Evolutionary conservation across 2,888 invertebrate genomes (phyloP).

Genomic region (Cataglyphis albicans): DNA sequence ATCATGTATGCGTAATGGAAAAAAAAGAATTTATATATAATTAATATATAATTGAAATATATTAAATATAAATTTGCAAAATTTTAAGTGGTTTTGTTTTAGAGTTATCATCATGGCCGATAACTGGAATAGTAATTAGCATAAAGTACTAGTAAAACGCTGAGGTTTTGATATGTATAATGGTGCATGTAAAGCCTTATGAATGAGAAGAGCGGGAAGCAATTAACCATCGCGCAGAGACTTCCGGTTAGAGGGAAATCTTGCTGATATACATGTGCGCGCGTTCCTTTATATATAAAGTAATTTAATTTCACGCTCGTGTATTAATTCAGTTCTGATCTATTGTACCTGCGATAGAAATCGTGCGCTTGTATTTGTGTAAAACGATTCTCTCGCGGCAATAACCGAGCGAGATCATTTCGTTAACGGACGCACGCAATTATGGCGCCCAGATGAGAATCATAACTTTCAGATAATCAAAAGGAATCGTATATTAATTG

Average conservation of each 20-base stretch:
- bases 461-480: slow-evolving; percentile 27
- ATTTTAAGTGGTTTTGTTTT: background rate
- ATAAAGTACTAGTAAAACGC: background rate
- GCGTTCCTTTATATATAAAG: slow-evolving; percentile 8
- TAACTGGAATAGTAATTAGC: slow-evolving; percentile 31
- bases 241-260: slow-evolving; percentile 12
- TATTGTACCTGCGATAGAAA: slow-evolving; percentile 41
- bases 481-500: slow-evolving; percentile 5
- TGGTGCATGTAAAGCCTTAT: slow-evolving; percentile 32
- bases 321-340: slow-evolving; percentile 59
- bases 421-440: slow-evolving; percentile 16
- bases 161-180: slow-evolving; percentile 42
- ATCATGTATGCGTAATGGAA: background rate
- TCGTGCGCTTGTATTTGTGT: slow-evolving; percentile 11
- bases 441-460: slow-evolving; percentile 10
- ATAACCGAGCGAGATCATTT: slow-evolving; percentile 14
- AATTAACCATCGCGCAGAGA: slow-evolving; percentile 41
- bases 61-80: slow-evolving; percentile 16
- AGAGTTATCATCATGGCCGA: background rate
- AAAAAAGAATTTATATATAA: background rate
- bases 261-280: slow-evolving; percentile 1
- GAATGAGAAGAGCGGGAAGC: slow-evolving; percentile 31
- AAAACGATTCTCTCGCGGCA: slow-evolving; percentile 7
- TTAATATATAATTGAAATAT: background rate
- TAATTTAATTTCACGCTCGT: slow-evolving; percentile 46